Evolutionary conservation across 2,113 vertebrate species (phyloP), one percentile per base, ranked within the genome.

Genomic region (Ellobius talpinus): DNA sequence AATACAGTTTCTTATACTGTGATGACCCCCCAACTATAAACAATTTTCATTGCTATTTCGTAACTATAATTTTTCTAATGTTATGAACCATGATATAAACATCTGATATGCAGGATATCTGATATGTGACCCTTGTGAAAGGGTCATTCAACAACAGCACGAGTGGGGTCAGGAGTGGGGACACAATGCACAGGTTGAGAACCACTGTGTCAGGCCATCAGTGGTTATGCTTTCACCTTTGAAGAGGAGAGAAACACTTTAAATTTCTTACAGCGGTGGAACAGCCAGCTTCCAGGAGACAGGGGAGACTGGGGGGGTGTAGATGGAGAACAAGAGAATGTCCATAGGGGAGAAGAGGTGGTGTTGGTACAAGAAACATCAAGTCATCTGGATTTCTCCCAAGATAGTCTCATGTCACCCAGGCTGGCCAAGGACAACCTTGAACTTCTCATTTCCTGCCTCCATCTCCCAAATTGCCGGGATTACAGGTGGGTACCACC

Each of bases 241-340:
- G 14, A 23, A 52, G 87, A 74, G 63, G 24, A 78, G 63, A 78
- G 8, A 52, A 42, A 2, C 55, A 5, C 26, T 45, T 47, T 0
- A 70, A 2, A 45, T 0, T 50, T 24, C 5, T 2, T 29, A n/a
- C 5, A 76, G 14, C 39, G 0, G n/a, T 19, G 65, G 31, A 1
- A 1, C 55, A 8, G 1, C 29, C 3, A 29, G 68, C 47, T 91
- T 86, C 42, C 4, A 12, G 19, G 9, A n/a, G 65, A n/a, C 52
- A 16, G 1, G 19, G 50, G 70, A 10, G 6, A 13, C 3, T 0
- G 10, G 47, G 4, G 68, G 29, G 14, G 36, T 47, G 45, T 23
- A 6, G 5, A 0, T 14, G 66, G 84, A 89, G 81, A 61, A 21
- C 2, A 33, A 29, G 8, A 36, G 1, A 2, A 19, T 3, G 70